Conservation (phyloP, 2,113 vertebrate genomes). For the Zosterops pallidus region DNA sequence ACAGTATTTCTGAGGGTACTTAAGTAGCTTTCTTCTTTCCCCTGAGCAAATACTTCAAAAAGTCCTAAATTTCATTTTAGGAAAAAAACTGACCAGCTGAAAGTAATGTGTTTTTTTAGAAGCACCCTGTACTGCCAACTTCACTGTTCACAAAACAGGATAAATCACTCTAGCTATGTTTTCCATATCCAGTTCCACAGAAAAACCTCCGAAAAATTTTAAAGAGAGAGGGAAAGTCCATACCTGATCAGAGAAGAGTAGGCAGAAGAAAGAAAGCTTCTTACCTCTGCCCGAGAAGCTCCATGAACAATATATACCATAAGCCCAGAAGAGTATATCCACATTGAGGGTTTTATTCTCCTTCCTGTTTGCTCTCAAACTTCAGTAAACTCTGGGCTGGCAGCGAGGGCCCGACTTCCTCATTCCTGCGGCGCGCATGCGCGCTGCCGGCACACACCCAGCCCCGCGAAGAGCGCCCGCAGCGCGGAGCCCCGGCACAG, state of each 20-base stretch:
- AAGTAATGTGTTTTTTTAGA: not conserved
- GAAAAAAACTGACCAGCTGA: not conserved
- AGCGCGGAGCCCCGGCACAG: not conserved
- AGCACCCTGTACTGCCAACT: not conserved
- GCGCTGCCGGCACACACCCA: not conserved
- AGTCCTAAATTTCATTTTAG: not conserved
- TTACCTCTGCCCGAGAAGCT: not conserved
- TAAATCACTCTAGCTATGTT: not conserved
- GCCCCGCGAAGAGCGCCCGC: accelerated
- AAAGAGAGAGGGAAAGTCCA: not conserved
- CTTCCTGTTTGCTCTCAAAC: not conserved
- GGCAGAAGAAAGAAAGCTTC: not conserved
- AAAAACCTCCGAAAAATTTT: not conserved
- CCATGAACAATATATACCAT: conserved; percentile 1
- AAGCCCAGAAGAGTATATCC: not conserved
- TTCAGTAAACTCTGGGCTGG: not conserved
- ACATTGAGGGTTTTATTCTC: not conserved
- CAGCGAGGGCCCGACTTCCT: not conserved
- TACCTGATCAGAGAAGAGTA: not conserved
- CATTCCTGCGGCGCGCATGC: not conserved
- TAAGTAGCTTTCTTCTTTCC: not conserved
- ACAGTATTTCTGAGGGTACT: not conserved
- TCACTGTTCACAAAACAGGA: not conserved
- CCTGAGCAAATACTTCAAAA: not conserved
- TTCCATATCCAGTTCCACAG: not conserved